These are phyloP conservation scores for Daboia siamensis DNA, from an alignment of 2,113 vertebrate genomes.

Conservation along the genomic window DNA sequence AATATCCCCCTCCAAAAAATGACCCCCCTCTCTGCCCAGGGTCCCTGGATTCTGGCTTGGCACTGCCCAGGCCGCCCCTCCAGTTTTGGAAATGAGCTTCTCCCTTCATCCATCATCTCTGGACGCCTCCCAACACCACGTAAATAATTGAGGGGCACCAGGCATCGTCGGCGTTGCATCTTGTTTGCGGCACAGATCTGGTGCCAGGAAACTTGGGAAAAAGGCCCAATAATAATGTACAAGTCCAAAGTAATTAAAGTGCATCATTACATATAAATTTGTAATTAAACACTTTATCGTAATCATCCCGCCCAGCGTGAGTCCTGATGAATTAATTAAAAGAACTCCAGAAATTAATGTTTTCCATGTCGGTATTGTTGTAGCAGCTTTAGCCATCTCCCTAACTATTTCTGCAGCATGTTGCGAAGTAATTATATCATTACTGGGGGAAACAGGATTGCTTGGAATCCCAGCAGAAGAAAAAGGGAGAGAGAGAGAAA, in stretches of 20 bases:
- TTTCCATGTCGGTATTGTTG: constrained; percentile 82
- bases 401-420: constrained; percentile 69
- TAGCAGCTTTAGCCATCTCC: constrained; percentile 63
- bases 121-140: constrained; percentile 62
- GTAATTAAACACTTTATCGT: constrained; percentile 93
- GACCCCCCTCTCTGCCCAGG: constrained; percentile 31
- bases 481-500: constrained; percentile 44
- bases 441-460: constrained; percentile 61
- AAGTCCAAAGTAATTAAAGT: constrained; percentile 90
- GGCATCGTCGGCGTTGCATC: constrained; percentile 58
- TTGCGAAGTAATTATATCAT: constrained; percentile 73
- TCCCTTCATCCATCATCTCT: constrained; percentile 47
- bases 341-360: constrained; percentile 88
- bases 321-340: constrained; percentile 88
- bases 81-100: constrained; percentile 35
- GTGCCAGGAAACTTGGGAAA: constrained; percentile 80
- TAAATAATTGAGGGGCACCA: constrained; percentile 74
- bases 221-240: constrained; percentile 86
- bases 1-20: constrained; percentile 47
- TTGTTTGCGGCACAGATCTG: constrained; percentile 56
- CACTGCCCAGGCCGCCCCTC: constrained; percentile 35
- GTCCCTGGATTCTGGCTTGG: not conserved
- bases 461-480: constrained; percentile 65
- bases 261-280: constrained; percentile 90
- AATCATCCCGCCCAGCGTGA: constrained; percentile 87